These are phyloP conservation scores for Colletes latitarsis DNA, from an alignment of 1,140 invertebrate genomes.

Conservation along the genomic window DNA sequence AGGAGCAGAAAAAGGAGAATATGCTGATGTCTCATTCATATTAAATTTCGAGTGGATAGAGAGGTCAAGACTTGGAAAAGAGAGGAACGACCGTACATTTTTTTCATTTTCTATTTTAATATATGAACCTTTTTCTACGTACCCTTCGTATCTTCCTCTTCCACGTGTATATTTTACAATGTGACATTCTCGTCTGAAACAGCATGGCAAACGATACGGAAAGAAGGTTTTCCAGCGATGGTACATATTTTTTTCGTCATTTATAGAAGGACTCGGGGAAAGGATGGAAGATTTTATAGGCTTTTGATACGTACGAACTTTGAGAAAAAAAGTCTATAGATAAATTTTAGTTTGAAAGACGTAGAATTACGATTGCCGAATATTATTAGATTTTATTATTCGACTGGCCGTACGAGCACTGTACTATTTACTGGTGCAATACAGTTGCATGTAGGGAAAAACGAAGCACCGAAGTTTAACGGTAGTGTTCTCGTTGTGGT, in stretches of 20 bases:
- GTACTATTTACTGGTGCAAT: too few species aligned
- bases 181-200: not conserved
- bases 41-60: constrained; percentile 42
- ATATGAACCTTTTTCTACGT: constrained; percentile 20
- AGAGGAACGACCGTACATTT: not conserved
- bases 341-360: too few species aligned
- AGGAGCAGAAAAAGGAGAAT: constrained; percentile 16
- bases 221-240: not conserved
- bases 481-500: not conserved
- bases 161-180: constrained; percentile 37
- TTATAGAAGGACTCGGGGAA: too few species aligned
- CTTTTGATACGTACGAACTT: too few species aligned
- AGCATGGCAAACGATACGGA: not conserved
- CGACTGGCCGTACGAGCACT: too few species aligned
- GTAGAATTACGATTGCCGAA: too few species aligned
- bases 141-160: constrained; percentile 1
- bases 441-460: not conserved
- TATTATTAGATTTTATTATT: not conserved
- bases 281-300: too few species aligned
- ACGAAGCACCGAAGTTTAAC: not conserved
- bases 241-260: not conserved
- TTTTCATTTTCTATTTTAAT: constrained; percentile 35
- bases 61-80: not conserved
- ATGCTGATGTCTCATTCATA: constrained; percentile 45
- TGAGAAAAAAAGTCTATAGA: too few species aligned